Base-by-base conservation (phyloP, 2,888 invertebrate genomes). In the Ceramica pisi region DNA sequence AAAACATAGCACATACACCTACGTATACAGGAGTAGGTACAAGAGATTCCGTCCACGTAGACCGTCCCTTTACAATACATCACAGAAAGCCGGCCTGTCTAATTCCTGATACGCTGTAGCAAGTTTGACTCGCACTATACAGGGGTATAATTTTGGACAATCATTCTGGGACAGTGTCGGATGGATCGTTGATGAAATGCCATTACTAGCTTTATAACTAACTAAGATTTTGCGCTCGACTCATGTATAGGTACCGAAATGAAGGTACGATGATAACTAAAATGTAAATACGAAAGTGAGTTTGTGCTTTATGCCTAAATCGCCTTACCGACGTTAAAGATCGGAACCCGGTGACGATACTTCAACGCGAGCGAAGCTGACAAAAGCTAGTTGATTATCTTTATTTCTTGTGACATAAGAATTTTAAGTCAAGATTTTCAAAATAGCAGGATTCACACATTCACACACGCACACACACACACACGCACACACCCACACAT, bases 21-120 rank as follows among this genome's bases (percentile, higher is more conserved):
- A 14, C 9, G 2, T 57, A 60, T 26, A 12, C 14, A 55, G 7
- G 5, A 38, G 12, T 57, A 66, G 26, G 10, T 26, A 55, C 51
- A 62, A 62, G 19, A 59, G 48, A 84, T 84, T 83, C 82, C 38
- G 56, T 61, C 61, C 75, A 78, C 80, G 83, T 80, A 83, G 73
- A 68, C 60, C 57, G 57, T 81, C 75, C 76, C 80, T 82, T 78
- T 74, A 87, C 86, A 87, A 88, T 90, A 87, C 85, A 90, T 92
- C 90, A 90, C 86, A 65, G 75, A 85, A 86, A 87, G 87, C 86
- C 46, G 65, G 62, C 80, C 75, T 84, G 85, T 90, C 88, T 89
- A 89, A 88, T 89, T 84, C 86, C 81, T 87, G 86, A 86, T 87
- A 79, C 80, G 84, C 71, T 51, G 65, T 14, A 70, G 82, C 81